Percentiles rank a stretch among this genome's conserved stretches.
These are phyloP conservation scores for Polydrusus tereticollis DNA, from an alignment of 2,888 invertebrate species.

Conservation along the genomic window DNA sequence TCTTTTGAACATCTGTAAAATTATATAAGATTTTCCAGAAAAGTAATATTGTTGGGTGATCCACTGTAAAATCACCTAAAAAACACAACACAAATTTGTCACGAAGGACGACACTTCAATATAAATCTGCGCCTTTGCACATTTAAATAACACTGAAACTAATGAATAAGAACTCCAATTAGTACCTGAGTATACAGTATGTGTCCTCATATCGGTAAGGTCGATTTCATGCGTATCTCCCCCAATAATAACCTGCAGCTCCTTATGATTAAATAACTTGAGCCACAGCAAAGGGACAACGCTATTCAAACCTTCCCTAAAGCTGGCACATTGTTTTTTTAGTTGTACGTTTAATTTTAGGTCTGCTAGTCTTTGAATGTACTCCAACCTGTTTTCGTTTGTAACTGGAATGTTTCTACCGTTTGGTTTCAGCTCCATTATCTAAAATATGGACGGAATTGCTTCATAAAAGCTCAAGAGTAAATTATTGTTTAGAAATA, in stretches of 20 bases:
- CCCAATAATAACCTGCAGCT: slow-evolving; percentile 96
- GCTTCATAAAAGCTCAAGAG: too few relatives aligned
- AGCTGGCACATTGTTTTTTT: slow-evolving; percentile 87
- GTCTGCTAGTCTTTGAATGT: slow-evolving; percentile 96
- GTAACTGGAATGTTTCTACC: slow-evolving; percentile 93
- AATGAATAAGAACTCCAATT: too few relatives aligned
- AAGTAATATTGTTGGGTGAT: slow-evolving; percentile 85
- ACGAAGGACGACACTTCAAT: too few relatives aligned
- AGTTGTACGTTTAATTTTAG: slow-evolving; percentile 95
- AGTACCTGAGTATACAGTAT: slow-evolving; percentile 92
- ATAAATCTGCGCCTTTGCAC: too few relatives aligned
- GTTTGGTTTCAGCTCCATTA: slow-evolving; percentile 91
- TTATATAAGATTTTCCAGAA: slow-evolving; percentile 92
- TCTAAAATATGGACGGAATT: slow-evolving; percentile 69
- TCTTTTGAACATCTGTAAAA: slow-evolving; percentile 86
- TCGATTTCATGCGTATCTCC: slow-evolving; percentile 96
- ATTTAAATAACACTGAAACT: too few relatives aligned
- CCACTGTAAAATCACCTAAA: slow-evolving; percentile 82
- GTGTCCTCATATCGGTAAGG: slow-evolving; percentile 84
- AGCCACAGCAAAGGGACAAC: slow-evolving; percentile 95
- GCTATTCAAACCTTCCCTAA: slow-evolving; percentile 90
- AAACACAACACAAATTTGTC: slow-evolving; percentile 19
- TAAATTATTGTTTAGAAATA: too few relatives aligned
- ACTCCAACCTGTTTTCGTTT: slow-evolving; percentile 93
- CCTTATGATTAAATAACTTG: slow-evolving; percentile 93